These are phyloP conservation scores for Sylvicapra grimmia DNA, from an alignment of 2,113 vertebrate genomes.

Conservation along the genomic window DNA sequence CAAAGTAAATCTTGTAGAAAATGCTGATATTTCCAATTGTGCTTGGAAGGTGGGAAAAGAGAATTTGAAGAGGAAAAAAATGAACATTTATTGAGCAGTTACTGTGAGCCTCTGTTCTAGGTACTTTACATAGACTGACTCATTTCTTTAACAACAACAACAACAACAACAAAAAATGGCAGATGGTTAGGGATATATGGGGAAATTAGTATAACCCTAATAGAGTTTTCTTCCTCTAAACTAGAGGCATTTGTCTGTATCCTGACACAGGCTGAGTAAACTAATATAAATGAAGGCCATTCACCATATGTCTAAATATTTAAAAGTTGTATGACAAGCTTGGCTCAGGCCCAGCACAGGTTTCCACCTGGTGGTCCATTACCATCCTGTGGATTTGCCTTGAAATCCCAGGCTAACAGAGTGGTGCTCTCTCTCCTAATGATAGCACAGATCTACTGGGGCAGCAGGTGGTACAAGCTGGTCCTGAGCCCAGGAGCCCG, in stretches of 20 bases:
- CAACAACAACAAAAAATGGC: fast-evolving
- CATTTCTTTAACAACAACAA: background rate
- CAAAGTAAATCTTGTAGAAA: background rate
- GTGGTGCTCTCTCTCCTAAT: background rate
- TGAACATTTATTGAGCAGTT: background rate
- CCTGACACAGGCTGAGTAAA: background rate
- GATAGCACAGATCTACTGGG: background rate
- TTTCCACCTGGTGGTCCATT: background rate
- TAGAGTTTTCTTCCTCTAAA: background rate
- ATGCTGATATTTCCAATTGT: background rate
- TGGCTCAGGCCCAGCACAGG: background rate
- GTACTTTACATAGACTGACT: background rate
- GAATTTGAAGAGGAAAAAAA: background rate
- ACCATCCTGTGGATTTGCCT: background rate
- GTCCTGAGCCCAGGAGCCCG: background rate
- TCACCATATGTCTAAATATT: background rate
- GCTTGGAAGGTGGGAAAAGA: background rate
- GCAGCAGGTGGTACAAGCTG: background rate
- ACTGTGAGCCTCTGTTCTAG: background rate
- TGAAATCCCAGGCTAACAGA: background rate
- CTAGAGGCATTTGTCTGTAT: background rate
- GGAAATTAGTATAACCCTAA: background rate
- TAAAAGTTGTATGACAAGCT: background rate
- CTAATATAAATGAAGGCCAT: background rate
- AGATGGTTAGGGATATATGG: background rate